phyloP scores from a whole-genome alignment of 2,797 vertebrate genomes.

The Manis pentadactyla region DNA sequence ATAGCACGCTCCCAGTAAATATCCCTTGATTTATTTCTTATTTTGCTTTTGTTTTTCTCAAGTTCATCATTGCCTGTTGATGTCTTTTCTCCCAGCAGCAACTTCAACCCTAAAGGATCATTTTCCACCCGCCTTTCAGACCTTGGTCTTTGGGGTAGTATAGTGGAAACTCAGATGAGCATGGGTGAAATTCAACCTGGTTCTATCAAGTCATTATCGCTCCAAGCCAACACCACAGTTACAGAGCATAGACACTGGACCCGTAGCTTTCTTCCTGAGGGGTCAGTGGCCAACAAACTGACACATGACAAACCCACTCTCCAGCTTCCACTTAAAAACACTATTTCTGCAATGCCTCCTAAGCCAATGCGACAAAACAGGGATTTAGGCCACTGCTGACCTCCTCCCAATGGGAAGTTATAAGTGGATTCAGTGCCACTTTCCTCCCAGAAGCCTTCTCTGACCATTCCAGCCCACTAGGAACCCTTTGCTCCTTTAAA shows the following conservation, averaged over 20 bases:
- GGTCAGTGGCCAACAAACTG: not conserved
- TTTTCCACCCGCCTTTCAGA: constrained; percentile 28
- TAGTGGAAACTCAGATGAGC: constrained; percentile 67
- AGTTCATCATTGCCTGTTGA: not conserved
- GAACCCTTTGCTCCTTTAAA: not conserved
- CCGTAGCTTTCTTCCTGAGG: not conserved
- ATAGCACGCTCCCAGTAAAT: not conserved
- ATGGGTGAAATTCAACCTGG: constrained; percentile 63
- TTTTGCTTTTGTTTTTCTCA: not conserved
- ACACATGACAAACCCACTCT: not conserved
- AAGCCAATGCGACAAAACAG: not conserved
- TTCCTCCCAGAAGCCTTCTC: constrained; percentile 20
- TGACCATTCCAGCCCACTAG: not conserved
- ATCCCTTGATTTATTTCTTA: not conserved
- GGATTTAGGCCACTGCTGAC: not conserved
- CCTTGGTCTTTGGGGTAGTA: not conserved
- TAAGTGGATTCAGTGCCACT: no score
- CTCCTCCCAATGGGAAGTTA: not conserved
- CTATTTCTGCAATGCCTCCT: not conserved
- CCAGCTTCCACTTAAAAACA: not conserved
- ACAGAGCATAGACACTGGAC: not conserved
- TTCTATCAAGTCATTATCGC: constrained; percentile 58
- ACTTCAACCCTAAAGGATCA: not conserved
- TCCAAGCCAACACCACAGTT: constrained; percentile 59
- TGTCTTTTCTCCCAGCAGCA: not conserved